Conservation (phyloP, 2,113 vertebrate genomes). For the Hippoglossus stenolepis region DNA sequence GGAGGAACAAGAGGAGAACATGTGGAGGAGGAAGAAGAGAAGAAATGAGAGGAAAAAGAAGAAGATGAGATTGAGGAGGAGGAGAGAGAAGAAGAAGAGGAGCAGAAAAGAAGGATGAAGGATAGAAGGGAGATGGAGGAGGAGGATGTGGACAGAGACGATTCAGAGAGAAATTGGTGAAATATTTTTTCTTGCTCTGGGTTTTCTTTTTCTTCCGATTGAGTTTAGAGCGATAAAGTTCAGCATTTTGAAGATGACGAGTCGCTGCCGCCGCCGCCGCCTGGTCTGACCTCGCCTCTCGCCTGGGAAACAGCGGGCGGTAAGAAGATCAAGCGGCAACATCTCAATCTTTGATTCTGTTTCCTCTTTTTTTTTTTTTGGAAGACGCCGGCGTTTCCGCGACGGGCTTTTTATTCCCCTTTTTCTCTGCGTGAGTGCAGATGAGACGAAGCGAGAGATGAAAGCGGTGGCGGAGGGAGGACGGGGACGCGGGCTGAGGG, state of each 20-base stretch:
- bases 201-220: not conserved
- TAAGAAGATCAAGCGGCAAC: not conserved
- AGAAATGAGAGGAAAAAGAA: not conserved
- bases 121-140: not conserved
- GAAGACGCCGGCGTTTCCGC: not conserved
- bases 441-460: conserved; percentile 60
- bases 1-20: too few relatives aligned
- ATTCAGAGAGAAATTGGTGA: not conserved
- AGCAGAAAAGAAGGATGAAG: not conserved
- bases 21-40: not conserved
- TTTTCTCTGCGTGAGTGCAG: conserved; percentile 38
- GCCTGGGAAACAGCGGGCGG: not conserved
- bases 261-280: too few relatives aligned
- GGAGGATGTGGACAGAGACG: not conserved
- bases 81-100: too few relatives aligned
- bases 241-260: not conserved
- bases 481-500: conserved; percentile 19
- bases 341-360: not conserved
- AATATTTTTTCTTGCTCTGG: not conserved
- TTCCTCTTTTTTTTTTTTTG: not conserved
- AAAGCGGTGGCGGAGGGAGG: conserved; percentile 18
- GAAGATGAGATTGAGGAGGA: too few relatives aligned
- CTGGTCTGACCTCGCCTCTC: not conserved
- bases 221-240: not conserved
- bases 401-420: not conserved